Evolutionary conservation across 2,797 vertebrate genomes (phyloP).

Genomic region (Protonibea diacanthus): DNA sequence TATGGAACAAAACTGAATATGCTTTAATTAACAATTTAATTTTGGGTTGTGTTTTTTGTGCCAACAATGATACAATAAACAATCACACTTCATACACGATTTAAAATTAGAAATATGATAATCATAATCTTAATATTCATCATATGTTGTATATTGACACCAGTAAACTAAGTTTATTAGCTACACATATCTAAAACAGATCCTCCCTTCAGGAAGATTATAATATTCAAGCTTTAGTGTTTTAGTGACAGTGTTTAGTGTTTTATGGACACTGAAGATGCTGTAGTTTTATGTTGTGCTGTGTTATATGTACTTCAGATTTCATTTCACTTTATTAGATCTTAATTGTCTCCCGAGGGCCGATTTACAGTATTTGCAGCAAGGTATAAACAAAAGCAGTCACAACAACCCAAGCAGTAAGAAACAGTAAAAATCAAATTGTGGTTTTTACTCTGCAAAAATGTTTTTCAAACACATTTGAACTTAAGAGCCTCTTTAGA

Average conservation of each 20-base stretch:
- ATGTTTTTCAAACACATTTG: no score
- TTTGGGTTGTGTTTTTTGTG: neutral
- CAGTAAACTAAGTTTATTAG: neutral
- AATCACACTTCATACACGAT: neutral
- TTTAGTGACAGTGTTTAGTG: neutral
- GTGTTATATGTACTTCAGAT: neutral
- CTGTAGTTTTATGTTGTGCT: neutral
- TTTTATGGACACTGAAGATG: neutral
- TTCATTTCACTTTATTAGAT: neutral
- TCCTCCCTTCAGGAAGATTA: neutral
- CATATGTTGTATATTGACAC: neutral
- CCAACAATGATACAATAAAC: no score
- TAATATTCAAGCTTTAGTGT: neutral
- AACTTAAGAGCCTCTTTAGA: neutral
- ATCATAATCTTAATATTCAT: no score
- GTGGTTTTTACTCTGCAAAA: no score
- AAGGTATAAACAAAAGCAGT: neutral
- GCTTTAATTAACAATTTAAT: no score
- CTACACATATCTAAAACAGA: neutral
- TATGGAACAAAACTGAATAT: neutral
- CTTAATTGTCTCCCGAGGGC: neutral
- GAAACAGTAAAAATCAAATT: no score
- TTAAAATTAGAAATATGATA: neutral
- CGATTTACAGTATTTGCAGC: neutral
- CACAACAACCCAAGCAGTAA: neutral